Percentiles rank a stretch among this genome's conserved stretches.
Conservation (phyloP, 30 jellyfish, hydroid and myxozoan species). For the Pelagia noctiluca region DNA sequence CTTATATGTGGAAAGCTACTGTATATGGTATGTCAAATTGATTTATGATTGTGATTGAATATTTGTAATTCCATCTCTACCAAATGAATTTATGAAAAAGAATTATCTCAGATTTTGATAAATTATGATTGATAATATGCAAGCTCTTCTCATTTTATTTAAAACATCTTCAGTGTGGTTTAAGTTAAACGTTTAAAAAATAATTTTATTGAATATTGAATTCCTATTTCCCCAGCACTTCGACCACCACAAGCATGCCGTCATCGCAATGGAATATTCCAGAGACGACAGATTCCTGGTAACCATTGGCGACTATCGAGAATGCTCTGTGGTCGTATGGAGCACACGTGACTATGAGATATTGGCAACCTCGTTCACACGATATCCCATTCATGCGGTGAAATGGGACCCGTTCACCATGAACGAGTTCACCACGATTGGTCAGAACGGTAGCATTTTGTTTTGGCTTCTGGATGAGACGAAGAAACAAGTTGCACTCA, state of each 20-base stretch:
- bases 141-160: too few relatives aligned
- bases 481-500: constrained; percentile 40
- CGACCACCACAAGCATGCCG: constrained; percentile 66
- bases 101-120: too few relatives aligned
- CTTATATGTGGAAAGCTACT: too few relatives aligned
- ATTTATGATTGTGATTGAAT: too few relatives aligned
- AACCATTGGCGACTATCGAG: constrained; percentile 80
- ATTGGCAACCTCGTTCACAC: constrained; percentile 68
- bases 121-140: too few relatives aligned
- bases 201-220: not conserved
- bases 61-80: too few relatives aligned
- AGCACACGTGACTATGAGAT: constrained; percentile 59
- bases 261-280: constrained; percentile 81
- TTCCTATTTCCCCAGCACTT: constrained; percentile 40
- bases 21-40: too few relatives aligned
- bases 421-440: constrained; percentile 90
- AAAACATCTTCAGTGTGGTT: too few relatives aligned
- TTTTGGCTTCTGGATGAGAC: constrained; percentile 91
- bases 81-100: too few relatives aligned
- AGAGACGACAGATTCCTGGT: constrained; percentile 92
- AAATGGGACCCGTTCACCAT: constrained; percentile 91
- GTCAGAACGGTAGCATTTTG: constrained; percentile 79
- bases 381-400: constrained; percentile 77
- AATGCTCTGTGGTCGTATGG: constrained; percentile 90
- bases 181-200: not conserved